These are phyloP conservation scores for Tenthredo distinguenda DNA, from an alignment of 2,888 invertebrate genomes.

Conservation along the genomic window DNA sequence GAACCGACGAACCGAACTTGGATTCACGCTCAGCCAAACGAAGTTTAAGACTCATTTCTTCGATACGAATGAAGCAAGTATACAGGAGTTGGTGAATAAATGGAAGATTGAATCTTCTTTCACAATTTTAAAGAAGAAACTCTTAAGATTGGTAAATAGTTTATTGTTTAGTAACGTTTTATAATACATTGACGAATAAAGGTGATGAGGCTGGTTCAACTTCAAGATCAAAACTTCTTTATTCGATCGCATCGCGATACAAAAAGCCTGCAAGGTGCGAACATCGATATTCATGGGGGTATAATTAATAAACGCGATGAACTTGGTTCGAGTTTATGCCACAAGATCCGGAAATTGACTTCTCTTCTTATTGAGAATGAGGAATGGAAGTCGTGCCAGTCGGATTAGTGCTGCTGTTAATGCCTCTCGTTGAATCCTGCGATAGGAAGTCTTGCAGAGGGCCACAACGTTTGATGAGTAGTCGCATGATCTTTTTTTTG, in stretches of 20 bases:
- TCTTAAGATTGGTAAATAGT: no score
- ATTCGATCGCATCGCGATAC: neutral
- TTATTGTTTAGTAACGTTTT: no score
- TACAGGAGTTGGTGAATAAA: neutral
- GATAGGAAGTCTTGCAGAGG: conserved; percentile 68
- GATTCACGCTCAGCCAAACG: no score
- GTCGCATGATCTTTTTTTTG: conserved; percentile 83
- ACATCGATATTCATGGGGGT: neutral
- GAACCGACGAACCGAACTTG: no score
- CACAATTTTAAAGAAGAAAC: no score
- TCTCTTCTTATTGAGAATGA: conserved; percentile 48
- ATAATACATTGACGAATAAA: no score
- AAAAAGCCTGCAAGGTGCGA: neutral
- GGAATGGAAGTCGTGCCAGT: conserved; percentile 65
- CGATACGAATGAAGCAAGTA: no score
- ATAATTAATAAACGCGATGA: neutral
- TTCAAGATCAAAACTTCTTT: neutral
- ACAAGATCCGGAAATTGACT: neutral
- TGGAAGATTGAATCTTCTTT: neutral
- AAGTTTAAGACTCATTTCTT: no score
- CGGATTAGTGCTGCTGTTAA: conserved; percentile 69
- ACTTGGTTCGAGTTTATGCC: neutral
- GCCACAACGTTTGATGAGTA: conserved; percentile 82
- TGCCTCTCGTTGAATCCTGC: conserved; percentile 75
- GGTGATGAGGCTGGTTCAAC: no score